These are phyloP conservation scores for Chironomus tentans DNA, from an alignment of 2,888 invertebrate species.

Conservation along the genomic window DNA sequence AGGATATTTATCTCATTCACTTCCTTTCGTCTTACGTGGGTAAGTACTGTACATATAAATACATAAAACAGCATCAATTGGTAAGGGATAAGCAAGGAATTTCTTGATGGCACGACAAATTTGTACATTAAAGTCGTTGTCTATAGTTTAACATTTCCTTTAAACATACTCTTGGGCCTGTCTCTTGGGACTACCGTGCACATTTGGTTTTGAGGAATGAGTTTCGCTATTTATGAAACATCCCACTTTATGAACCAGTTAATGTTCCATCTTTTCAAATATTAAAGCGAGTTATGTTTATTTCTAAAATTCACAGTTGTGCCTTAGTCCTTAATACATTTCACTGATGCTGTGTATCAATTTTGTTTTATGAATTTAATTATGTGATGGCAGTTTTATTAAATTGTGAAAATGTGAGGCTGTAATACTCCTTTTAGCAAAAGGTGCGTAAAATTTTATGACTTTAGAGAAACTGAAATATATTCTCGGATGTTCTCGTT, in stretches of 20 bases:
- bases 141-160: too few relatives aligned
- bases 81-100: too few relatives aligned
- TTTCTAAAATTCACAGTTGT: background rate
- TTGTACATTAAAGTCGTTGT: background rate
- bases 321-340: background rate
- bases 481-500: too few relatives aligned
- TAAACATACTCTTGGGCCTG: background rate
- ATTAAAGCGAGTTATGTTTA: background rate
- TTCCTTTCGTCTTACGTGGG: background rate
- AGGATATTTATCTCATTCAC: background rate
- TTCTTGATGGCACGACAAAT: background rate
- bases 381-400: slow-evolving; percentile 1
- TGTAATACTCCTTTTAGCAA: background rate
- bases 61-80: too few relatives aligned
- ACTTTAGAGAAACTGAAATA: background rate
- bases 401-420: background rate
- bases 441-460: slow-evolving; percentile 19
- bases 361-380: slow-evolving; percentile 20
- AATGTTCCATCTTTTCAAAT: background rate
- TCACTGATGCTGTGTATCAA: background rate
- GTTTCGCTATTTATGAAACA: background rate
- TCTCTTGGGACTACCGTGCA: background rate
- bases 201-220: background rate
- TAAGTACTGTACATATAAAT: too few relatives aligned
- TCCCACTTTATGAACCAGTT: background rate